Base-by-base conservation (phyloP, 2,888 invertebrate genomes). In the Eristalinus aeneus region DNA sequence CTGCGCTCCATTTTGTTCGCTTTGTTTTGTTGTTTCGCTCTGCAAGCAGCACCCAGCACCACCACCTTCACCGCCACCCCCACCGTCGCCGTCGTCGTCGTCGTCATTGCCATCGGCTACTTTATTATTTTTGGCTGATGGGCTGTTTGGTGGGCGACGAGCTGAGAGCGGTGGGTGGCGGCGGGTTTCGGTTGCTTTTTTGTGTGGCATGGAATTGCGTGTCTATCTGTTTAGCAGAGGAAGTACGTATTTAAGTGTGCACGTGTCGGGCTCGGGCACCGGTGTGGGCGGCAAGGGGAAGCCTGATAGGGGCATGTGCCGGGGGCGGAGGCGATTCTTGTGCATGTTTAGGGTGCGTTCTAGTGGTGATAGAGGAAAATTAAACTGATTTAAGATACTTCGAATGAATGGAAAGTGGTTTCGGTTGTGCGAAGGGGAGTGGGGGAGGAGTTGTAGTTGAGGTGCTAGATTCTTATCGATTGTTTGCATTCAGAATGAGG, bases 101-200 rank as follows among this genome's bases (percentile, higher is more conserved):
- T 64, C 73, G 69, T 77, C 81, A 86, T 68, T 81, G 72, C 85
- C 86, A 69, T 53, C 73, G 86, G 86, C 86, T 86, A 82, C 71
- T 86, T 86, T 82, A 82, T 86, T 82, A 74, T 74, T 78, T 76
- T 82, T 61, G 73, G 81, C 67, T 58, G 75, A 60, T 56, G 56
- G 56, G 56, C 23, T 22, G 11, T 56, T 11, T 11, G 56, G 56
- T 56, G 56, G 56, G 32, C n/a, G n/a, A n/a, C n/a, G n/a, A n/a
- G n/a, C n/a, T n/a, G n/a, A n/a, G n/a, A n/a, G n/a, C n/a, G 31
- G 32, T 61, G 36, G 65, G 60, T 58, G 71, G 16, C 23, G n/a
- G 53, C 11, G 31, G 54, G 8, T 68, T 27, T 27, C 27, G 22
- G 54, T 34, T 46, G 58, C 34, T 20, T 64, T 34, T 58, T 23